Conservation (phyloP, 37 sponge, comb jelly and placozoan genomes). For the Diacarnus erythraeanus region DNA sequence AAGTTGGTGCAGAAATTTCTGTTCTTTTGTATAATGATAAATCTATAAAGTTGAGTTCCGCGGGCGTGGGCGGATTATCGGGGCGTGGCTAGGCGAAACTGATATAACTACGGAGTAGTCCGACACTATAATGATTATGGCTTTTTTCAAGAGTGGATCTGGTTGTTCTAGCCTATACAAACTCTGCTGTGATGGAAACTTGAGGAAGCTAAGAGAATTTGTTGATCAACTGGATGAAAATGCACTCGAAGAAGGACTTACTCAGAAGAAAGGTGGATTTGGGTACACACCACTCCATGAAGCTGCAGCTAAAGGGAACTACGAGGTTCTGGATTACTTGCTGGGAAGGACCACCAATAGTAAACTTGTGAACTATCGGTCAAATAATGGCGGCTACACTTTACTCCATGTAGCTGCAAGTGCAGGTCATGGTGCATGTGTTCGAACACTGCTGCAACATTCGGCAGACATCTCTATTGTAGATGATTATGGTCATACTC, state of each 20-base stretch:
- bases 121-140: too few species aligned
- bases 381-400: constrained; percentile 60
- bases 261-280: constrained; percentile 49
- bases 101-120: too few species aligned
- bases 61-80: too few species aligned
- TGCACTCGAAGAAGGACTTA: constrained; percentile 12
- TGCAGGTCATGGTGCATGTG: constrained; percentile 63
- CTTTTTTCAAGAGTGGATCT: too few species aligned
- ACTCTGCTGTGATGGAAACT: constrained; percentile 58
- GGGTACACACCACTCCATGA: constrained; percentile 89
- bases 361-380: constrained; percentile 24
- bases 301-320: constrained; percentile 48
- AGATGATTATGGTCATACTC: constrained; percentile 67
- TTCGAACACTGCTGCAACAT: constrained; percentile 37
- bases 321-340: constrained; percentile 29
- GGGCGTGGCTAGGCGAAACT: too few species aligned
- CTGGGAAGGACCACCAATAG: constrained; percentile 11
- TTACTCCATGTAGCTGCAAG: constrained; percentile 76
- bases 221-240: constrained; percentile 4
- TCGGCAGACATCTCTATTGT: constrained; percentile 50
- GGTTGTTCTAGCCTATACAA: constrained; percentile 28
- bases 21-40: too few species aligned
- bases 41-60: too few species aligned
- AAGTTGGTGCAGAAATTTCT: too few species aligned
- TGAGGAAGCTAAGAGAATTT: constrained; percentile 31